Conservation (phyloP, 2,888 invertebrate species). For the Caenorhabditis sp. region DNA sequence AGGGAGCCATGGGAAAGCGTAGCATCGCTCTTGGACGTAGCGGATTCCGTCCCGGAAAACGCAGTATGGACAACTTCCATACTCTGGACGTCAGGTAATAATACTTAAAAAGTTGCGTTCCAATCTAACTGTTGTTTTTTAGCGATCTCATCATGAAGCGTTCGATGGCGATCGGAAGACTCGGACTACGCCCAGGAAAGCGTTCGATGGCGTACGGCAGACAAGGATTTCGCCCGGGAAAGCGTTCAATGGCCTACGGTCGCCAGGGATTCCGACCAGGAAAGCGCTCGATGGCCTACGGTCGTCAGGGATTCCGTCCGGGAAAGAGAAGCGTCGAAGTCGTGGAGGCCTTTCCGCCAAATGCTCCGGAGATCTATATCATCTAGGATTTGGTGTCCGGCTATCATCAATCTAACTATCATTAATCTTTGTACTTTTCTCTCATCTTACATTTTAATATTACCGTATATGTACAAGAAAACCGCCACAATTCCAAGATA, state of each 20-base stretch:
- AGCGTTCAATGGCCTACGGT: slow-evolving; percentile 75
- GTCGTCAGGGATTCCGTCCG: slow-evolving; percentile 73
- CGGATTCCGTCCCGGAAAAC: slow-evolving; percentile 70
- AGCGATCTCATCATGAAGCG: slow-evolving; percentile 61
- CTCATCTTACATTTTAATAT: not conserved
- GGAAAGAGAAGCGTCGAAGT: slow-evolving; percentile 72
- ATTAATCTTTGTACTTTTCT: slow-evolving; percentile 21
- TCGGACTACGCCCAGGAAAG: slow-evolving; percentile 75
- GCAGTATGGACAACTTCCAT: slow-evolving; percentile 47
- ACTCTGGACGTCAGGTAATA: slow-evolving; percentile 46
- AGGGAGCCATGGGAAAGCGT: slow-evolving; percentile 66
- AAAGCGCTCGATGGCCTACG: slow-evolving; percentile 75
- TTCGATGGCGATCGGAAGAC: slow-evolving; percentile 73
- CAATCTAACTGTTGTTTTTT: not conserved
- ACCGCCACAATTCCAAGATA: slow-evolving; percentile 9
- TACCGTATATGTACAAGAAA: slow-evolving; percentile 22
- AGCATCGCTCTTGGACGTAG: slow-evolving; percentile 74
- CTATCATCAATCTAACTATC: no score
- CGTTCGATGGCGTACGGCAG: slow-evolving; percentile 75
- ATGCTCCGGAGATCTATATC: slow-evolving; percentile 37
- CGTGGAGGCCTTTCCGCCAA: slow-evolving; percentile 44
- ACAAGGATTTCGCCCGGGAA: slow-evolving; percentile 76
- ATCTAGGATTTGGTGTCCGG: slow-evolving; percentile 23
- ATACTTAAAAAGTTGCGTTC: not conserved
- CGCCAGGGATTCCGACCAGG: slow-evolving; percentile 73